Evolutionary conservation across 2,113 vertebrate genomes (phyloP).

Genomic region (Poecilia latipinna): DNA sequence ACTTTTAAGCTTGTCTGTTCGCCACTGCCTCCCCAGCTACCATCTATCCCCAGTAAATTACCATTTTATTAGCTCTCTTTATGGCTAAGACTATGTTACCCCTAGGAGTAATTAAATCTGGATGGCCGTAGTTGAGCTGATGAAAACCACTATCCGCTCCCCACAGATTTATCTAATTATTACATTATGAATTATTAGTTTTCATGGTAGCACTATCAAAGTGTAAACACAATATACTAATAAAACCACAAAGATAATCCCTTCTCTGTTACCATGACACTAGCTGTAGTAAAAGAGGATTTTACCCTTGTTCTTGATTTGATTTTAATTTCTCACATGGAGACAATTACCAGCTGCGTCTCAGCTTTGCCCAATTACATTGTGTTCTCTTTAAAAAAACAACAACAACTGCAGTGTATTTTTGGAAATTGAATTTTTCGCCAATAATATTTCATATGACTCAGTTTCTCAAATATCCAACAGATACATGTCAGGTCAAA

Average conservation of each 20-base stretch:
- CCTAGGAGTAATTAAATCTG: constrained; percentile 56
- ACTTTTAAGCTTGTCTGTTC: constrained; percentile 21
- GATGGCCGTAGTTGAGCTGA: constrained; percentile 29
- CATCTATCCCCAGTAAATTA: constrained; percentile 56
- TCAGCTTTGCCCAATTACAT: not conserved
- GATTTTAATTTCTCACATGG: constrained; percentile 12
- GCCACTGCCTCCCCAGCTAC: not conserved
- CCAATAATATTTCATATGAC: constrained; percentile 2
- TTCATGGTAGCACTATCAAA: constrained; percentile 5
- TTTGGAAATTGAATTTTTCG: constrained; percentile 3
- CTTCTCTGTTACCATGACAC: constrained; percentile 8
- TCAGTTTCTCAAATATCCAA: not conserved
- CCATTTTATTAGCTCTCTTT: constrained; percentile 56
- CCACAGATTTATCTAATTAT: constrained; percentile 8
- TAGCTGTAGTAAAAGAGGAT: not conserved
- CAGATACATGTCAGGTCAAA: not conserved
- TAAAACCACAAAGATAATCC: constrained; percentile 12
- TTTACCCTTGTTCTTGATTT: constrained; percentile 1
- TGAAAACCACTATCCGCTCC: constrained; percentile 20
- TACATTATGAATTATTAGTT: not conserved
- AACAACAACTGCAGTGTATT: constrained; percentile 2
- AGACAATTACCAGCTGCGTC: constrained; percentile 7
- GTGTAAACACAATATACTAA: constrained; percentile 2
- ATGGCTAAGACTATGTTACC: constrained; percentile 50
- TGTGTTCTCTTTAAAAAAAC: not conserved